These are phyloP conservation scores for Tetanocera ferruginea DNA, from an alignment of 2,888 invertebrate genomes.

Conservation along the genomic window DNA sequence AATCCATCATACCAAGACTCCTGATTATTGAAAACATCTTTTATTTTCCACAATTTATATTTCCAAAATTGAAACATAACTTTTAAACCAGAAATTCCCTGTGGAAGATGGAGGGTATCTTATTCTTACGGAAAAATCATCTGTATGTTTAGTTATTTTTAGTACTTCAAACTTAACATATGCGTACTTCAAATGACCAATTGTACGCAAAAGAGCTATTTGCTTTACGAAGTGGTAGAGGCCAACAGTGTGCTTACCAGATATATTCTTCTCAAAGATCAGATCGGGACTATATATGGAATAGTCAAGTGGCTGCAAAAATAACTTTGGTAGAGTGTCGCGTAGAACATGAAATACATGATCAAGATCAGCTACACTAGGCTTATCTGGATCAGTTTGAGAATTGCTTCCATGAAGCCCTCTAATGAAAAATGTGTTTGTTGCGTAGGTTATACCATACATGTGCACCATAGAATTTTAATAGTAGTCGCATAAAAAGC, in stretches of 20 bases:
- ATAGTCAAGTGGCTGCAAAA: conserved; percentile 82
- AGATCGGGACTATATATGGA: conserved; percentile 82
- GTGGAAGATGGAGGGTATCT: no score
- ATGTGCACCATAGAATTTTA: no score
- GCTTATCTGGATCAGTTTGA: conserved; percentile 4
- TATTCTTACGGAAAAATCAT: conserved; percentile 86
- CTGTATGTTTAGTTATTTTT: conserved; percentile 89
- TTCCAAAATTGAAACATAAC: conserved; percentile 88
- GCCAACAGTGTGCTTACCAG: conserved; percentile 81
- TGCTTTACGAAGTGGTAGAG: conserved; percentile 83
- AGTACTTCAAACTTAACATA: conserved; percentile 87
- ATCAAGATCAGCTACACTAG: conserved; percentile 69
- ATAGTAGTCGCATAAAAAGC: no score
- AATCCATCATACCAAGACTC: conserved; percentile 94
- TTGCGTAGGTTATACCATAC: no score
- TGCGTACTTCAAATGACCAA: conserved; percentile 88
- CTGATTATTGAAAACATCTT: conserved; percentile 77
- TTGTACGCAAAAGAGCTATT: conserved; percentile 79
- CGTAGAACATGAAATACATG: conserved; percentile 70
- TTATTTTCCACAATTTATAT: conserved; percentile 81
- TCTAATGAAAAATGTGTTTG: not conserved
- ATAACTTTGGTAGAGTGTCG: conserved; percentile 78
- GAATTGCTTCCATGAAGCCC: not conserved
- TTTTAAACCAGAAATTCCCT: conserved; percentile 83
- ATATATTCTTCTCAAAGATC: conserved; percentile 89